These are phyloP conservation scores for Drosophila bipectinata DNA, from an alignment of 1,140 invertebrate species.

Conservation along the genomic window DNA sequence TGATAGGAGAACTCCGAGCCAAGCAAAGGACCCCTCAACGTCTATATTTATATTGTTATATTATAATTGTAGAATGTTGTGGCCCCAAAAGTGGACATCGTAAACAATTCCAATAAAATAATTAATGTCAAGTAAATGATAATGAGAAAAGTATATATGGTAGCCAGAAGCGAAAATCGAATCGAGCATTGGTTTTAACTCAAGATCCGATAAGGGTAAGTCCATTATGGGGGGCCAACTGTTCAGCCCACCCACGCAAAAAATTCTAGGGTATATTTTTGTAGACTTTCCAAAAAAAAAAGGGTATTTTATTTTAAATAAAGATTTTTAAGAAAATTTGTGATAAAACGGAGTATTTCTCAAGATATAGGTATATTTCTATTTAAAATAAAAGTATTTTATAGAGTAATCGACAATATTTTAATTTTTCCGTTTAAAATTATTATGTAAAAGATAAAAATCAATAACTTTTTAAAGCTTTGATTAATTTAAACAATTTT, in stretches of 20 bases:
- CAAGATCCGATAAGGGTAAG: neutral
- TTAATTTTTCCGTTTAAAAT: too few species aligned
- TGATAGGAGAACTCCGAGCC: slow-evolving; percentile 11
- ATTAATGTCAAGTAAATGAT: slow-evolving; percentile 45
- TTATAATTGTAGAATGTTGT: slow-evolving; percentile 17
- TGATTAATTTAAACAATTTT: too few species aligned
- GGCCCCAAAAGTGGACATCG: slow-evolving; percentile 14
- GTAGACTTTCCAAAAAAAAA: too few species aligned
- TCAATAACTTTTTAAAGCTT: too few species aligned
- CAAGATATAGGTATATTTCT: too few species aligned
- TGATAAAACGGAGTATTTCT: neutral
- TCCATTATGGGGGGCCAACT: slow-evolving; percentile 6
- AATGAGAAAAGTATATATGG: slow-evolving; percentile 10
- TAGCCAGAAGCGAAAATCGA: neutral
- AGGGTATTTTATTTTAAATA: too few species aligned
- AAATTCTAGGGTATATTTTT: neutral
- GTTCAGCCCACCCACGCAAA: slow-evolving; percentile 30
- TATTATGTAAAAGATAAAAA: too few species aligned
- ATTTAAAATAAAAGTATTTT: too few species aligned
- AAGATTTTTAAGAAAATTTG: neutral
- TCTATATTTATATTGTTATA: slow-evolving; percentile 36
- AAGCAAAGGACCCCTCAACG: slow-evolving; percentile 10
- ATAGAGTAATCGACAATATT: too few species aligned
- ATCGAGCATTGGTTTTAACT: neutral
- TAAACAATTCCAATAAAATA: slow-evolving; percentile 43